A percentile compares a stretch with the other conserved stretches of the same genome.
Evolutionary conservation across 1,140 invertebrate species (phyloP).

Genomic region (Drosophila kikkawai): DNA sequence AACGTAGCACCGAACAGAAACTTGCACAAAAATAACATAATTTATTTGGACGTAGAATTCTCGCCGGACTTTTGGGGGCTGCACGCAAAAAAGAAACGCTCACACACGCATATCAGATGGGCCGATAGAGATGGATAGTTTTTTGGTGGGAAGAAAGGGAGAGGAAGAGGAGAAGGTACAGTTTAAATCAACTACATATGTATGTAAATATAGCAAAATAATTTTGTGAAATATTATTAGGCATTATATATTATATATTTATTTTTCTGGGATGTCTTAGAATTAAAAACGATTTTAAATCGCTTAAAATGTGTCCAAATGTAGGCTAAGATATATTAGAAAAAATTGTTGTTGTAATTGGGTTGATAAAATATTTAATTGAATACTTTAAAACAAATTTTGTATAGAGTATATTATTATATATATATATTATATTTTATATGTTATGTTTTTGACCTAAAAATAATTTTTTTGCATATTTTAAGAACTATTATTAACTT

Average conservation of each 20-base stretch:
- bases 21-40: conserved; percentile 84
- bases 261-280: neutral
- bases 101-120: conserved; percentile 19
- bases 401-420: too few species aligned
- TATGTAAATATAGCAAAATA: too few species aligned
- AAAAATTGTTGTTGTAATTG: neutral
- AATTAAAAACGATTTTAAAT: neutral
- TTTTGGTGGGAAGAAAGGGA: neutral
- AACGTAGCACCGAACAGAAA: conserved; percentile 58
- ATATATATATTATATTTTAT: too few species aligned
- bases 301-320: neutral
- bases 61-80: conserved; percentile 45
- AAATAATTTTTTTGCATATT: too few species aligned
- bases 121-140: conserved; percentile 8
- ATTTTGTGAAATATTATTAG: neutral
- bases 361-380: neutral
- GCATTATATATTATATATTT: neutral
- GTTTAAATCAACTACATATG: neutral
- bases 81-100: conserved; percentile 65
- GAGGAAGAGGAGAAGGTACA: conserved; percentile 6
- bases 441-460: too few species aligned
- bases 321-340: neutral
- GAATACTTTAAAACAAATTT: neutral
- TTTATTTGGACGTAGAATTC: conserved; percentile 69
- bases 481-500: too few species aligned